Evolutionary conservation across 1,140 invertebrate genomes (phyloP), one percentile per base, ranked within the genome.

Genomic region (Rhopalosiphum padi): DNA sequence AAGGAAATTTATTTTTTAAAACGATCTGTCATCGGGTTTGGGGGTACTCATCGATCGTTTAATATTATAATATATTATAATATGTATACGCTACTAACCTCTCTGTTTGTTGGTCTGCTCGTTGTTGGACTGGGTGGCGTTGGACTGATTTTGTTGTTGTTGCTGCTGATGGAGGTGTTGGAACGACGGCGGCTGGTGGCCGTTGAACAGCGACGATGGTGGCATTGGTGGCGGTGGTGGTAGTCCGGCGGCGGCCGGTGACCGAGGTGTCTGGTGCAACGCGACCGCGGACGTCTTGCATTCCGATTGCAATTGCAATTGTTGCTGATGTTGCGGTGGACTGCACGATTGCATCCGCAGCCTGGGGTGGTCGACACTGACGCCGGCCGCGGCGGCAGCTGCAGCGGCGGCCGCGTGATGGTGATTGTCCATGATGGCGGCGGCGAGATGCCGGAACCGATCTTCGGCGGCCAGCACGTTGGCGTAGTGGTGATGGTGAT

Each of bases 71-170:
- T 21, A 82, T 82, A 25, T 11, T 41, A 3, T 82, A 37, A 82
- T 82, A 25, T 11, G 15, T 35, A 35, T 77, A 18, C 60, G n/a
- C 1, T 51, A 53, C 77, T 93, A 8, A 93, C 91, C 91, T 93
- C 91, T 93, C 7, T 93, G 91, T 43, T 93, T 93, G 77, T 93
- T 93, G 35, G 91, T 86, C 48, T 93, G 91, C 22, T 93, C 91
- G 48, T 37, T 37, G 35, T 51, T 22, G 11, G 91, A 85, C 35
- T 92, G 91, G 25, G 53, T n/a, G 9, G 55, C 60, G 21, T 35
- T 46, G 22, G 90, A 43, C 55, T 91, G 90, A 2, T 82, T 41
- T 77, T 77, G 60, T 5, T 68, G 41, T 21, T 91, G 90, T 18
- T 77, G 90, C 18, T 60, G 90, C 35, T 91, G 91, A 4, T 92